Percentiles rank a stretch among this genome's conserved stretches.
Evolutionary conservation across 2,888 invertebrate species (phyloP).

Genomic region (Tubiluchus corallicola): DNA sequence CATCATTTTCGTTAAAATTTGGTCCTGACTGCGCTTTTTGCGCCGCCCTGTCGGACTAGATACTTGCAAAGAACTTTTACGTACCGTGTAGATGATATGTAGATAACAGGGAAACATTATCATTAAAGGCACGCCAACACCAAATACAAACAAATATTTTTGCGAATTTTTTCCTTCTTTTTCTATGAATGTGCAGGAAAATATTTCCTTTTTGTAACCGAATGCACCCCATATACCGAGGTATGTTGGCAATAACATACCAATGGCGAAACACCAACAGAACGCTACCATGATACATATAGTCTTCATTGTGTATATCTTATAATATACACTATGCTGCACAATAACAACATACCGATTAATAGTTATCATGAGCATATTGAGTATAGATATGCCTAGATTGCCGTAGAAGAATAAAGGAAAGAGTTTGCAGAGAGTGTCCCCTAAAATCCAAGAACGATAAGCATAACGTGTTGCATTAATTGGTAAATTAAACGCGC

Average conservation of each 20-base stretch:
- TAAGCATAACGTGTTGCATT: background rate
- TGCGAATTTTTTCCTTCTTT: background rate
- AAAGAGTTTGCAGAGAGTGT: background rate
- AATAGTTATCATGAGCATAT: background rate
- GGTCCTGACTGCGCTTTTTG: background rate
- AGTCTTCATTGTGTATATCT: background rate
- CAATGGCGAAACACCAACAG: background rate
- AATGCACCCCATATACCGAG: background rate
- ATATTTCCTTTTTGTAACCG: background rate
- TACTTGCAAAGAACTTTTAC: background rate
- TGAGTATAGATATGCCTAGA: background rate
- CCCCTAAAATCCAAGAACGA: background rate
- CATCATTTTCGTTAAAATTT: background rate
- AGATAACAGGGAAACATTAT: background rate
- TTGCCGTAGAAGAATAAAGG: background rate
- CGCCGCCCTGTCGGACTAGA: too few species aligned
- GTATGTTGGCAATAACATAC: background rate
- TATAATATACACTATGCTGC: background rate
- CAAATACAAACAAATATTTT: background rate
- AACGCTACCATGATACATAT: background rate
- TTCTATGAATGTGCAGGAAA: background rate
- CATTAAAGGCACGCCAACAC: background rate
- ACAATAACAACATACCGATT: conserved; percentile 1
- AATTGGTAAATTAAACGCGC: background rate
- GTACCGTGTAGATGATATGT: background rate